Base-by-base conservation (phyloP, 2,888 invertebrate species). In the Ochlodes sylvanus region DNA sequence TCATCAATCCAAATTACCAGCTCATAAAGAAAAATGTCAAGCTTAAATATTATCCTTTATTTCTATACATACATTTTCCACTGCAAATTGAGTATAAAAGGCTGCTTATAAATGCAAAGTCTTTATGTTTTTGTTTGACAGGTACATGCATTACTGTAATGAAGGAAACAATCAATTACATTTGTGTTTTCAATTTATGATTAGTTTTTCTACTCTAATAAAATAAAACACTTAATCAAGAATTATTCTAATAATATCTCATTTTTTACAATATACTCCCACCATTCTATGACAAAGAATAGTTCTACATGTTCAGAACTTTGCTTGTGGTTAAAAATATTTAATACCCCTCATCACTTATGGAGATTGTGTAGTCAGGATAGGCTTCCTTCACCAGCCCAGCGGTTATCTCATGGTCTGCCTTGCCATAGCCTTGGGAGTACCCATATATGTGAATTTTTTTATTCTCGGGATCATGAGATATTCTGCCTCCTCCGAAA, bases 401-500 rank as follows among this genome's bases (percentile, higher is more conserved):
- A 4, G 96, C 97, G 1, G 98, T 91, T 38, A 96, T 87, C 71
- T 95, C 92, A 89, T 99, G 99, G 87, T 99, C 98, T 0, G 98
- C 98, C 85, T 96, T 96, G 1, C 99, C 99, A 82, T 95, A 99
- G 0, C 97, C 97, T 94, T 97, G 94, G 6, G 99, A 99, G 85
- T 98, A 98, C 27, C 99, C 99, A 87, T 97, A 99, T 71, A 99
- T 97, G 80, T 96, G 95, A 55, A 99, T 94, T 72, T 94, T 95
- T 81, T 98, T 98, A 56, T 94, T 94, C 7, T 94, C 94, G 0
- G 97, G 93, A 69, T 97, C 95, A 87, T 98, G 98, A 42, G 96
- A 95, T 78, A 99, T 99, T 79, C 98, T 94, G 14, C 99, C 99
- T 19, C 99, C 99, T 5, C 99, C 99, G 14, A 98, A 87, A 74